Evolutionary conservation across 2,113 vertebrate genomes (phyloP).

Genomic region (Motacilla tschutschensis): DNA sequence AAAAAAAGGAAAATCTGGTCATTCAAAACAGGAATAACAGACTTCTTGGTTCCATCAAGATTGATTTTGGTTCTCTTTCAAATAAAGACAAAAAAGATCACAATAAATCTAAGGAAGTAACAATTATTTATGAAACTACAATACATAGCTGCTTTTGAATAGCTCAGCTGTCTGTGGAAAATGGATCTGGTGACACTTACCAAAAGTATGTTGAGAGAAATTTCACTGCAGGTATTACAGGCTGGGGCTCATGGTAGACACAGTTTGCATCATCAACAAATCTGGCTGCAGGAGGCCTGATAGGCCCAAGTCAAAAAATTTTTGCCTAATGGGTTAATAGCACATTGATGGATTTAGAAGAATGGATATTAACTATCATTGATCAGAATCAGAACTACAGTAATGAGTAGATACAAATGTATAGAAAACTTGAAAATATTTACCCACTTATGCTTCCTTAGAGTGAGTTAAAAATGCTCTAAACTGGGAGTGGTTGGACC

Average conservation of each 20-base stretch:
- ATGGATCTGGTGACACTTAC: neutral
- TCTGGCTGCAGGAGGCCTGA: neutral
- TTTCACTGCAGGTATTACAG: neutral
- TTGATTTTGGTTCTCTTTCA: neutral
- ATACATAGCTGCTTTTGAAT: neutral
- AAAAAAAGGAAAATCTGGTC: neutral
- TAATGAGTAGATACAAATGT: neutral
- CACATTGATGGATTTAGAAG: neutral
- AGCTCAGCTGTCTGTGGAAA: neutral
- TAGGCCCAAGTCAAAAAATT: neutral
- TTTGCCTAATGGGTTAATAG: neutral
- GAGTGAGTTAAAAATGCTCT: neutral
- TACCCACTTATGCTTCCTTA: neutral
- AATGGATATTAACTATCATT: neutral
- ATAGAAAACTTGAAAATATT: neutral
- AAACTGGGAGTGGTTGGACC: neutral
- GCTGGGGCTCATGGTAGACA: fast-evolving
- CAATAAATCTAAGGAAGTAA: neutral
- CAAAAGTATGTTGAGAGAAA: neutral
- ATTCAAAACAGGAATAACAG: neutral
- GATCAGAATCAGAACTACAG: neutral
- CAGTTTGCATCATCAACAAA: neutral
- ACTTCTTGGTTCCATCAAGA: neutral
- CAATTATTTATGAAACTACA: neutral
- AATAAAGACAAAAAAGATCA: neutral